Percentiles rank a stretch among this genome's conserved stretches.
phyloP scores from a whole-genome alignment of 2,888 invertebrate species.

The Acrobasis consociella region DNA sequence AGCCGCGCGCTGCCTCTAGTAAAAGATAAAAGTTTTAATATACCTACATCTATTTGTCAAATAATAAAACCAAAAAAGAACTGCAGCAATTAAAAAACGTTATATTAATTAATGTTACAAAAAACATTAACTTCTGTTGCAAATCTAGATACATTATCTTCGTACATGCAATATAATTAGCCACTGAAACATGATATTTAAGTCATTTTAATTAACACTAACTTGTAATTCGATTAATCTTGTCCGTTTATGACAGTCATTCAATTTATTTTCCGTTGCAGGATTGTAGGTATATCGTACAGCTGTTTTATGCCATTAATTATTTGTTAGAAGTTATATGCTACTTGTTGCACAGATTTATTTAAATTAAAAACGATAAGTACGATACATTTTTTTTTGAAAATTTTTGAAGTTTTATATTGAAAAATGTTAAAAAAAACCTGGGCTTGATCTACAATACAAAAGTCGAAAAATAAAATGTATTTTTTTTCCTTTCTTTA shows the following conservation, averaged over 20 bases:
- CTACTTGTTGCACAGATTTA: no score
- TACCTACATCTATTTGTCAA: no score
- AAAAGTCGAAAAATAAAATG: no score
- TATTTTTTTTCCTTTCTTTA: no score
- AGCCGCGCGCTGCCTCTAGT: no score
- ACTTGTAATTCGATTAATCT: background rate
- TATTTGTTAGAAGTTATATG: no score
- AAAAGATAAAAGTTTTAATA: no score
- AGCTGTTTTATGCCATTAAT: background rate
- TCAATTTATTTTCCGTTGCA: background rate
- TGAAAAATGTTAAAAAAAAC: no score
- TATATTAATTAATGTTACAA: background rate
- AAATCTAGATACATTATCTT: background rate
- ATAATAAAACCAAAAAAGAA: background rate
- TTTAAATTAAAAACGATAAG: no score
- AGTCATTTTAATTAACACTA: constrained; percentile 3
- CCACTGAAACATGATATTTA: constrained; percentile 15
- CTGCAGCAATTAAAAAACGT: background rate
- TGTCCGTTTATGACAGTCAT: background rate
- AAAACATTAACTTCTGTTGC: background rate
- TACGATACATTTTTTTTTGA: no score
- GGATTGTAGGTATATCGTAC: background rate
- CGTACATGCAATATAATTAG: background rate
- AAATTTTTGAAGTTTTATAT: no score
- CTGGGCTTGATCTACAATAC: no score